These are phyloP conservation scores for Pollenia angustigena DNA, from an alignment of 2,888 invertebrate species.

Conservation along the genomic window DNA sequence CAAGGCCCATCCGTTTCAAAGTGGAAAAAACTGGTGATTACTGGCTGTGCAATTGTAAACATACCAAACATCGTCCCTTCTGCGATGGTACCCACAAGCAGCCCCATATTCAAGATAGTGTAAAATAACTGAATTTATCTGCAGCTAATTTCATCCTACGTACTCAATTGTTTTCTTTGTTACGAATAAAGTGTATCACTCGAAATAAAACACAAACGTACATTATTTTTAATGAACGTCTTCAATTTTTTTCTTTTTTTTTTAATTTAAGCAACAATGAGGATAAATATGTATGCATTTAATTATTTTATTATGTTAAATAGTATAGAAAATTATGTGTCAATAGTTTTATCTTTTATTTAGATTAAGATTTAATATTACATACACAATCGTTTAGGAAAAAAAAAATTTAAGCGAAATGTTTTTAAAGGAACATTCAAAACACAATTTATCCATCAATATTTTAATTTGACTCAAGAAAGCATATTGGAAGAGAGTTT, in stretches of 20 bases:
- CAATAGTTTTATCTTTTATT: conserved; percentile 7
- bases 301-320: conserved; percentile 18
- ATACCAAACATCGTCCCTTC: conserved; percentile 95
- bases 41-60: conserved; percentile 99
- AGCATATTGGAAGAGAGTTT: too few species aligned
- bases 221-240: background rate
- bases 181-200: conserved; percentile 53
- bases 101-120: conserved; percentile 87
- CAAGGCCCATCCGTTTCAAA: conserved; percentile 91
- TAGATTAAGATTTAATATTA: conserved; percentile 14
- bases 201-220: conserved; percentile 32
- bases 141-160: conserved; percentile 14
- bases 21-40: conserved; percentile 95
- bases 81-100: conserved; percentile 97
- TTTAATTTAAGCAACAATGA: conserved; percentile 64
- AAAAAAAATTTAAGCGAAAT: background rate
- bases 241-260: conserved; percentile 2
- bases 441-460: background rate
- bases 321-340: conserved; percentile 53
- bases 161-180: conserved; percentile 24
- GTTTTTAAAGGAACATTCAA: conserved; percentile 1
- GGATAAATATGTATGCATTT: conserved; percentile 51
- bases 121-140: conserved; percentile 78
- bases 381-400: conserved; percentile 16
- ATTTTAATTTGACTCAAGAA: too few species aligned